A percentile compares a stretch with the other conserved stretches of the same genome.
phyloP scores from a whole-genome alignment of 2,888 invertebrate species.

The Trissolcus japonicus region DNA sequence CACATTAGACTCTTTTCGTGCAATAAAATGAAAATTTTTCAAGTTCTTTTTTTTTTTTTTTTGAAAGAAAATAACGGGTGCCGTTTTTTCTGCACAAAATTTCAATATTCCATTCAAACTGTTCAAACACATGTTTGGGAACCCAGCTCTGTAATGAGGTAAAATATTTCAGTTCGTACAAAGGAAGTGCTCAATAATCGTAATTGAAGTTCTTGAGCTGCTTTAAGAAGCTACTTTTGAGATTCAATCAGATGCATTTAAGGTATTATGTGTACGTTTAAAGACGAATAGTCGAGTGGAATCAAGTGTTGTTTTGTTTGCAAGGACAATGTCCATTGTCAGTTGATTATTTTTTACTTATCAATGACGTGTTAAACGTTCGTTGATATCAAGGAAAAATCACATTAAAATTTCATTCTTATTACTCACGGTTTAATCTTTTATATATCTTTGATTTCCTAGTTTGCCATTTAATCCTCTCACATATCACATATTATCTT shows the following conservation, averaged over 20 bases:
- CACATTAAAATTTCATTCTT: too few relatives aligned
- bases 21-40: not conserved
- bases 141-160: constrained; percentile 26
- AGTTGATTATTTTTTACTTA: too few relatives aligned
- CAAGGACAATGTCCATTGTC: constrained; percentile 13
- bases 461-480: not conserved
- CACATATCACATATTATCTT: not conserved
- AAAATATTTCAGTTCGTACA: constrained; percentile 14
- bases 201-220: constrained; percentile 38
- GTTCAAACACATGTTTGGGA: too few relatives aligned
- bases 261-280: constrained; percentile 23
- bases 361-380: too few relatives aligned
- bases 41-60: not conserved
- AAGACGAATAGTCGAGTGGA: constrained; percentile 14
- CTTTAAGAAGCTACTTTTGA: constrained; percentile 45
- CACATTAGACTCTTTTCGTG: too few relatives aligned
- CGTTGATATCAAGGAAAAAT: too few relatives aligned
- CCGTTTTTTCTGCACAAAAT: too few relatives aligned
- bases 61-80: not conserved
- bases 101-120: too few relatives aligned
- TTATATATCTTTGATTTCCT: not conserved
- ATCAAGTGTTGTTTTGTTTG: constrained; percentile 18
- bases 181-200: constrained; percentile 47
- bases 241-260: constrained; percentile 39
- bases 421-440: too few relatives aligned